Evolutionary conservation across 2,113 vertebrate genomes (phyloP).

Genomic region (Catagonus wagneri): DNA sequence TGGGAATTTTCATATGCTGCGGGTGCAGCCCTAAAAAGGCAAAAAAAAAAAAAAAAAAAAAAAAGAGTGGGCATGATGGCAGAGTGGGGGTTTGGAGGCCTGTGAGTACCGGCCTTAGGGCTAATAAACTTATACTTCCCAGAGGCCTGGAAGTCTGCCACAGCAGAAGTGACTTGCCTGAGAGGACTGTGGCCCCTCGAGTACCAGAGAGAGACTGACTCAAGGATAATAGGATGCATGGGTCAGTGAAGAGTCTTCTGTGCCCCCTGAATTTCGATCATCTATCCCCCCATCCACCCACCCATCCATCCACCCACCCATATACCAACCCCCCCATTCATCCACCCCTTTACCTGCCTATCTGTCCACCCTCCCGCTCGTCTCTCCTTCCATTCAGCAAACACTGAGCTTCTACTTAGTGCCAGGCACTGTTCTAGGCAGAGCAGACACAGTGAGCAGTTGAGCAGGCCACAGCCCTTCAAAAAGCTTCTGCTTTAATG

Average conservation of each 20-base stretch:
- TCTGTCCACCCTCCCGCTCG: not conserved
- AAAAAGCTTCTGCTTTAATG: not conserved
- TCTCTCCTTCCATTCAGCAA: not conserved
- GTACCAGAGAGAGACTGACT: not conserved
- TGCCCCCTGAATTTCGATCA: not conserved
- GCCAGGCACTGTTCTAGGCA: not conserved
- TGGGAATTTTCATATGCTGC: too few relatives aligned
- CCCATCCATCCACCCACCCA: not conserved
- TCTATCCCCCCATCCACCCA: too few relatives aligned
- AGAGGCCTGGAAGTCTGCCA: not conserved
- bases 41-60: too few relatives aligned
- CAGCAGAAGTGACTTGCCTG: not conserved
- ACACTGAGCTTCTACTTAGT: not conserved
- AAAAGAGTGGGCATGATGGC: not conserved
- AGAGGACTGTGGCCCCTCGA: not conserved
- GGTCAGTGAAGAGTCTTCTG: not conserved
- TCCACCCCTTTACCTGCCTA: not conserved
- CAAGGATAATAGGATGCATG: not conserved
- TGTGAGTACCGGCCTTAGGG: not conserved
- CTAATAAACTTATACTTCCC: not conserved
- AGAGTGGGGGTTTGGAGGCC: not conserved
- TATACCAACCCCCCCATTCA: accelerated
- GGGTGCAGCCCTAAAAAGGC: too few relatives aligned
- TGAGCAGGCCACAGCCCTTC: not conserved
- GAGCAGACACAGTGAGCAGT: not conserved